phyloP scores from a whole-genome alignment of 2,113 vertebrate species.

The Hiodon tergisus region DNA sequence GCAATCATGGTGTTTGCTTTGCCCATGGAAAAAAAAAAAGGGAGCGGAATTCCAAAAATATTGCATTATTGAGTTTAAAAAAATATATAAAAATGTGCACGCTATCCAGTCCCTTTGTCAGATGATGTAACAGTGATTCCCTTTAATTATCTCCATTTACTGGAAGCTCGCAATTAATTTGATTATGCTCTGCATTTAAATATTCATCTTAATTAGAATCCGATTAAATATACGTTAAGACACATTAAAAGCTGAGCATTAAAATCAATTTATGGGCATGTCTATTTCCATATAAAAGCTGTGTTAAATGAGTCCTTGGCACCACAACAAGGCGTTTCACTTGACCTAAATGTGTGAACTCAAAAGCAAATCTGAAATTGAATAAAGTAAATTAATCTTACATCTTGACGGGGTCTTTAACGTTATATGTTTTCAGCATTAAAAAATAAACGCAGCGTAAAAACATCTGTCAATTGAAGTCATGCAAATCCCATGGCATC shows the following conservation, averaged over 20 bases:
- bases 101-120: constrained; percentile 32
- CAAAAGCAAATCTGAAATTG: background rate
- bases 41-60: constrained; percentile 9
- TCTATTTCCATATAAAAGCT: constrained; percentile 32
- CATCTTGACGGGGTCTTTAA: no score
- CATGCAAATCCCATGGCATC: background rate
- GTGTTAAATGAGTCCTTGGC: constrained; percentile 28
- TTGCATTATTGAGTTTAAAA: constrained; percentile 16
- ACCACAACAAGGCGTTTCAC: constrained; percentile 3
- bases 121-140: constrained; percentile 29
- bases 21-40: constrained; percentile 1
- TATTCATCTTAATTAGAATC: constrained; percentile 45
- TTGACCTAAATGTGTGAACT: constrained; percentile 12
- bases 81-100: constrained; percentile 13
- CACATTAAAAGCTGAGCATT: constrained; percentile 40
- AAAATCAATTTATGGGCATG: constrained; percentile 41
- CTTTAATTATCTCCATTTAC: constrained; percentile 39
- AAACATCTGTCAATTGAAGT: background rate
- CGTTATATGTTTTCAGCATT: no score
- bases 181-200: constrained; percentile 40
- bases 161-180: constrained; percentile 42
- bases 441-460: background rate
- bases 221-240: constrained; percentile 44
- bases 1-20: constrained; percentile 12
- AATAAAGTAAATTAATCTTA: background rate